A percentile compares a stretch with the other conserved stretches of the same genome.
phyloP scores from a whole-genome alignment of 2,113 vertebrate species.

The Rhagologus leucostigma region DNA sequence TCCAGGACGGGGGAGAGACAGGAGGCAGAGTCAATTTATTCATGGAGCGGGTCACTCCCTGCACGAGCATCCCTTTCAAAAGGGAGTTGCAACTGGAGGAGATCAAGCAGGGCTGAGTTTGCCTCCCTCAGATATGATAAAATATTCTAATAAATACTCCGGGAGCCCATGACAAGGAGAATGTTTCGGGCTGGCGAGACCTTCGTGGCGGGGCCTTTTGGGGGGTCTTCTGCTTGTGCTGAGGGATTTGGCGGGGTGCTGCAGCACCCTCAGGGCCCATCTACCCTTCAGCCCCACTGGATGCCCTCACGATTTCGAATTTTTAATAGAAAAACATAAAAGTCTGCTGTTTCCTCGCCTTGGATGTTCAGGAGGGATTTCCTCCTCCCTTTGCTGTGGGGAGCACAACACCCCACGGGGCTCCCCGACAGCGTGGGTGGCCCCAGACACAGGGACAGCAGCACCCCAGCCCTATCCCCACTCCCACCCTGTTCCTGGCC shows the following conservation, averaged over 20 bases:
- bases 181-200: rapidly evolving
- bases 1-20: background rate
- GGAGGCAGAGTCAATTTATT: background rate
- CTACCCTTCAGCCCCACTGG: rapidly evolving
- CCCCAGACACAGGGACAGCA: rapidly evolving
- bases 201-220: background rate
- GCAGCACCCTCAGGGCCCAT: background rate
- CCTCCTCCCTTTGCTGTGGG: background rate
- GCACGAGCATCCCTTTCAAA: background rate
- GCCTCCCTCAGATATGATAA: slow-evolving; percentile 32
- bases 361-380: background rate
- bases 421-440: rapidly evolving
- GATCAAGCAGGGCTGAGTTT: background rate
- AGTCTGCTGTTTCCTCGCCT: background rate
- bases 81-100: background rate
- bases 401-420: rapidly evolving
- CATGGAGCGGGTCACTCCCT: slow-evolving; percentile 7
- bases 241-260: background rate
- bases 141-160: slow-evolving; percentile 26
- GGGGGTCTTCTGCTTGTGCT: background rate
- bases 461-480: background rate
- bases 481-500: background rate
- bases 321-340: background rate
- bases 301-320: background rate
- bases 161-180: background rate